Base-by-base conservation (phyloP, 2,888 invertebrate species). In the Chymomyza procnemis region DNA sequence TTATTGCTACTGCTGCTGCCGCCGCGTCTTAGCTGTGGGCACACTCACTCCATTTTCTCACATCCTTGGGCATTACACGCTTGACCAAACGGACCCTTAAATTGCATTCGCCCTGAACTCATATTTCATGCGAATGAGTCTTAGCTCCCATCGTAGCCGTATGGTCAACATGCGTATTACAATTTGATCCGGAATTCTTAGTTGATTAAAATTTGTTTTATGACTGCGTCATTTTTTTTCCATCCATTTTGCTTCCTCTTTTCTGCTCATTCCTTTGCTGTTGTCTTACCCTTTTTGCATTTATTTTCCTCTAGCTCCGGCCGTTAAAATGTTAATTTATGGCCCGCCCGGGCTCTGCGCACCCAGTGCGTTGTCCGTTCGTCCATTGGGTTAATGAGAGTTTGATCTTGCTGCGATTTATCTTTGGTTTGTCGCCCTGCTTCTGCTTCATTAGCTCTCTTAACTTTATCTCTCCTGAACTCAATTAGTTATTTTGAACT, bases 61-160 rank as follows among this genome's bases (percentile, higher is more conserved):
- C 87, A 84, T 88, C 87, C 88, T 88, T 81, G 67, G 73, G 88
- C 75, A 86, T 85, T 88, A 88, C 85, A 88, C 84, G 84, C 84
- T 85, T 86, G 84, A 88, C 85, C 88, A 87, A 74, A 41, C 65
- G 71, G 61, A 64, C 65, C 54, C 59, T 73, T 61, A 26, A 26
- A 64, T 22, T 16, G 30, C 26, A 22, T 41, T 16, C 50, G 61
- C 58, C 52, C 73, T 66, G 80, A 79, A 79, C 78, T 77, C 80
- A 78, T 78, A 78, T 72, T 72, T 78, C 78, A 78, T 79, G 66
- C 34, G 65, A 56, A 22, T 70, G 79, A 66, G 79, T 66, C 67
- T n/a, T 55, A 30, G 55, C n/a, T 30, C 19, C 16, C 50, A 18
- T n/a, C n/a, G n/a, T 14, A 26, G 46, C 26, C 57, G 52, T 22